Conservation (phyloP, 2,888 invertebrate genomes). For the Unio pictorum region DNA sequence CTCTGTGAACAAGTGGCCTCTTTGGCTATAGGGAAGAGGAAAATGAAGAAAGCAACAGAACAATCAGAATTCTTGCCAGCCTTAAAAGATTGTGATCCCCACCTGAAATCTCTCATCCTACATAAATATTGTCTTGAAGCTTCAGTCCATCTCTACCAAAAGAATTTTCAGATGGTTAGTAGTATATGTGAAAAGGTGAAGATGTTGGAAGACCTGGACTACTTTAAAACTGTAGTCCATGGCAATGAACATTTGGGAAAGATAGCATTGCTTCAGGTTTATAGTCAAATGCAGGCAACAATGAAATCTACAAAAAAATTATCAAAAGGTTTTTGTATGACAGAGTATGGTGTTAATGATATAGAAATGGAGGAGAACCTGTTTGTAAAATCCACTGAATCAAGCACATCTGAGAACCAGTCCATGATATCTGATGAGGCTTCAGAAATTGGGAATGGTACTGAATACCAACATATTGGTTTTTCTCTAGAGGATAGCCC, state of each 20-base stretch:
- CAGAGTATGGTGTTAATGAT: no score
- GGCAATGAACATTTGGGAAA: conserved; percentile 29
- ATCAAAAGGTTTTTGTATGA: no score
- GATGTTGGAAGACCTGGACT: conserved; percentile 17
- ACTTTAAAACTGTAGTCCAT: conserved; percentile 24
- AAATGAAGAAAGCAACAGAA: no score
- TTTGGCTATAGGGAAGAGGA: no score
- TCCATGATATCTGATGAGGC: conserved; percentile 1
- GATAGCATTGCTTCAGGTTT: conserved; percentile 28
- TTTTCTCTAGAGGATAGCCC: not conserved
- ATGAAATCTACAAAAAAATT: no score
- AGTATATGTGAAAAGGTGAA: conserved; percentile 18
- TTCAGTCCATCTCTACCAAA: conserved; percentile 18
- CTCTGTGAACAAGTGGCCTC: not conserved
- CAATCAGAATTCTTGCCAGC: no score
- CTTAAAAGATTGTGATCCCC: conserved; percentile 14
- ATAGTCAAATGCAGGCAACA: conserved; percentile 13
- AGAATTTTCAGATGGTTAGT: conserved; percentile 22
- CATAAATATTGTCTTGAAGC: conserved; percentile 28
- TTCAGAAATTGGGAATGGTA: not conserved
- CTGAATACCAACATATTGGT: not conserved
- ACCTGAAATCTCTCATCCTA: conserved; percentile 19
- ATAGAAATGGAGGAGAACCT: no score
- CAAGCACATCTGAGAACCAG: conserved; percentile 1
- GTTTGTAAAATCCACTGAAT: not conserved